Percentiles rank a stretch among this genome's conserved stretches.
Evolutionary conservation across 2,113 vertebrate genomes (phyloP).

Genomic region (Calcarius ornatus): DNA sequence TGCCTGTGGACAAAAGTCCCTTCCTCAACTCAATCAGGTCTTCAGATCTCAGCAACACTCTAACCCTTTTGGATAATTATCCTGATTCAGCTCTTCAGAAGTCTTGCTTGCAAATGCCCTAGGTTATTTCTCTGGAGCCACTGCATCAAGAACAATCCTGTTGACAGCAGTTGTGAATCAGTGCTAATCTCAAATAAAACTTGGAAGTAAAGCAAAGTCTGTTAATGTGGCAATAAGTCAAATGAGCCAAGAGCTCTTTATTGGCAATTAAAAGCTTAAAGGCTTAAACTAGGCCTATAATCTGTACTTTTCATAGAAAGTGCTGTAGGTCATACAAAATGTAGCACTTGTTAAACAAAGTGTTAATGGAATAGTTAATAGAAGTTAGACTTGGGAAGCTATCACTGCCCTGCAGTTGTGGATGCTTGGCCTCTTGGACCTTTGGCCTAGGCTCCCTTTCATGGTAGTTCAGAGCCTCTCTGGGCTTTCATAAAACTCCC

Average conservation of each 20-base stretch:
- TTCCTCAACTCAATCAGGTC: background rate
- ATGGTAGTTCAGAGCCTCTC: background rate
- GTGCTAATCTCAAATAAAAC: background rate
- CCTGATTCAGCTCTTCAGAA: background rate
- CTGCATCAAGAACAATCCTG: background rate
- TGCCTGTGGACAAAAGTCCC: background rate
- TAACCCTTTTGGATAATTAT: background rate
- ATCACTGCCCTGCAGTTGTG: background rate
- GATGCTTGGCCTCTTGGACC: background rate
- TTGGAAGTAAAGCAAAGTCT: background rate
- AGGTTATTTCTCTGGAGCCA: background rate
- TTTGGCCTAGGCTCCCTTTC: background rate
- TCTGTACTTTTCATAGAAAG: background rate
- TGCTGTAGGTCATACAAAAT: background rate
- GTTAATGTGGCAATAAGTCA: background rate
- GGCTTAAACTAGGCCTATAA: slow-evolving; percentile 25
- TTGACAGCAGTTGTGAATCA: background rate
- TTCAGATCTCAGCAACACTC: background rate
- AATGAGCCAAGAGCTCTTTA: background rate
- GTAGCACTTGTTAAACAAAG: background rate
- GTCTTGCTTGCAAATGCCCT: background rate
- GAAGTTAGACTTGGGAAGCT: background rate
- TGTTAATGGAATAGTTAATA: background rate
- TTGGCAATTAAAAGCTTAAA: slow-evolving; percentile 46
- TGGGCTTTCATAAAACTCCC: background rate